phyloP scores from a whole-genome alignment of 2,888 invertebrate species.

The Ditylenchus weischeri region DNA sequence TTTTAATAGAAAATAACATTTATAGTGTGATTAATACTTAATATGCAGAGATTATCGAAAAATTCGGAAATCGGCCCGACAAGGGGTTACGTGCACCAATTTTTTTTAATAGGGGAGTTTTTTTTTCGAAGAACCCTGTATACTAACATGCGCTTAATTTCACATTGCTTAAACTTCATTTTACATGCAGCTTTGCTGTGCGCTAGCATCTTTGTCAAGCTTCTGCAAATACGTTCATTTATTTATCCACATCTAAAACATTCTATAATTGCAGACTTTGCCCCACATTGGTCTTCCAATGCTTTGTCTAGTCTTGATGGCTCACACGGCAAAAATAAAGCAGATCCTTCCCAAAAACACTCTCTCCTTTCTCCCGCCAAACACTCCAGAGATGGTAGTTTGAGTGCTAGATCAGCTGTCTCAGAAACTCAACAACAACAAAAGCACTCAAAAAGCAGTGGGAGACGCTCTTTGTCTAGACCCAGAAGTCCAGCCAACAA shows the following conservation, averaged over 20 bases:
- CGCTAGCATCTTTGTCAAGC: conserved; percentile 5
- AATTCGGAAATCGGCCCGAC: too few relatives aligned
- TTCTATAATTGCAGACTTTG: conserved; percentile 38
- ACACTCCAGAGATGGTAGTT: conserved; percentile 11
- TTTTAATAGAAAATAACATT: too few relatives aligned
- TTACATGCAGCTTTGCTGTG: too few relatives aligned
- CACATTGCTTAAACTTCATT: too few relatives aligned
- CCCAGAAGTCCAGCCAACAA: conserved; percentile 33
- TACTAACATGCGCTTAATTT: too few relatives aligned
- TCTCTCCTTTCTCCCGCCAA: conserved; percentile 12
- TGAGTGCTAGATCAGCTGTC: conserved; percentile 8
- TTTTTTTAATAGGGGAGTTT: too few relatives aligned
- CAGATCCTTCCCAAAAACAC: conserved; percentile 14
- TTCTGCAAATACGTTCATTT: conserved; percentile 14
- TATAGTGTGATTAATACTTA: too few relatives aligned
- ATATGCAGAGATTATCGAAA: too few relatives aligned
- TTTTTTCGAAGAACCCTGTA: too few relatives aligned
- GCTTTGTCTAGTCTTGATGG: not conserved
- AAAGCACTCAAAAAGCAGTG: conserved; percentile 3
- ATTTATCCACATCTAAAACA: not conserved
- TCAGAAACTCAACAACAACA: not conserved
- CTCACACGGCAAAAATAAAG: not conserved
- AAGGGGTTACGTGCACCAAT: too few relatives aligned
- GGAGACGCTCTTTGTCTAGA: conserved; percentile 46
- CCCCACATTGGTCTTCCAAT: conserved; percentile 32